Conservation (phyloP, 1,140 invertebrate genomes). For the Nephila pilipes region DNA sequence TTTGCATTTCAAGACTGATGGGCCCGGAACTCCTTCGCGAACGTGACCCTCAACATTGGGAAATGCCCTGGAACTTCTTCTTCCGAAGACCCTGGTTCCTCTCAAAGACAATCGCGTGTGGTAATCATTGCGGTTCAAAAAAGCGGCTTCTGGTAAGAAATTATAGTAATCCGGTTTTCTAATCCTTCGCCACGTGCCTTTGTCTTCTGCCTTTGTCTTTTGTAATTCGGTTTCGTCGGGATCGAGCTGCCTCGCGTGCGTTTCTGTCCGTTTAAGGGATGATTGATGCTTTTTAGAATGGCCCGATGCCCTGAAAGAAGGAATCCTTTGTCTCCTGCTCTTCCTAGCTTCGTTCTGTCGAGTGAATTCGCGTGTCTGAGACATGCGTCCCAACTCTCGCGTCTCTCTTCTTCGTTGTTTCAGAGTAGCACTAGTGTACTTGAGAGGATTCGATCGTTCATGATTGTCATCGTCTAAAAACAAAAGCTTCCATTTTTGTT, state of each 20-base stretch:
- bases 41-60: conserved; percentile 5
- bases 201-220: not conserved
- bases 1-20: not conserved
- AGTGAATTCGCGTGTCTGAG: conserved; percentile 21
- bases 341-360: not conserved
- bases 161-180: conserved; percentile 24
- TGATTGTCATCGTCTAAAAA: not conserved
- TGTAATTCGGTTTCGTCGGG: not conserved
- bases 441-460: not conserved
- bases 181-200: conserved; percentile 17
- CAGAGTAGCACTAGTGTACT: conserved; percentile 45
- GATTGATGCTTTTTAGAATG: conserved; percentile 11
- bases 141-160: not conserved
- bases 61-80: conserved; percentile 23
- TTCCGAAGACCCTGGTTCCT: conserved; percentile 34
- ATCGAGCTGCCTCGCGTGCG: not conserved
- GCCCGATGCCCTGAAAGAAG: not conserved
- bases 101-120: conserved; percentile 36
- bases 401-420: conserved; percentile 46
- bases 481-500: conserved; percentile 33
- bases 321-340: conserved; percentile 8
- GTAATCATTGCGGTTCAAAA: conserved; percentile 39
- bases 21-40: not conserved
- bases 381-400: not conserved
- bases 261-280: not conserved